Evolutionary conservation across 2,888 invertebrate genomes (phyloP).

Genomic region (Tinea pellionella): DNA sequence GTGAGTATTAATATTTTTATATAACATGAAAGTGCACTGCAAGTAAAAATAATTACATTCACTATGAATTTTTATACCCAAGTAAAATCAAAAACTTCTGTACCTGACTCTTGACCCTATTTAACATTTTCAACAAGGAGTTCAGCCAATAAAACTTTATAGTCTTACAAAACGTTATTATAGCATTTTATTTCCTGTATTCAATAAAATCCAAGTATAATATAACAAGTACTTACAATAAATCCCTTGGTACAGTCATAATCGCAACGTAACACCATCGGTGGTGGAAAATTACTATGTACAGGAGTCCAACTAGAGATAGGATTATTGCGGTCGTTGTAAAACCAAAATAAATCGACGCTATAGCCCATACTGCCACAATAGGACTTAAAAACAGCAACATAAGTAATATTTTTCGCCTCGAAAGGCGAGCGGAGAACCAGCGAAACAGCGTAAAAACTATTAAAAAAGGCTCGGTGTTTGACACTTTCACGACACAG

Average conservation of each 20-base stretch:
- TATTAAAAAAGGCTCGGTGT: slow-evolving; percentile 18
- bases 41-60: slow-evolving; percentile 28
- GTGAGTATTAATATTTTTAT: slow-evolving; percentile 74
- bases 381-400: slow-evolving; percentile 47
- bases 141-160: too few species aligned
- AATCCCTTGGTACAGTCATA: slow-evolving; percentile 79
- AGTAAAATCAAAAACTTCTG: background rate
- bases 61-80: background rate
- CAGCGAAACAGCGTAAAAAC: slow-evolving; percentile 19
- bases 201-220: too few species aligned
- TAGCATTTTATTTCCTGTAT: too few species aligned
- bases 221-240: slow-evolving; percentile 65
- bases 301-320: slow-evolving; percentile 70
- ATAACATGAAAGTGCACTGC: slow-evolving; percentile 78
- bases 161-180: too few species aligned
- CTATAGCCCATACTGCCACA: slow-evolving; percentile 48
- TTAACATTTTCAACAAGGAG: background rate
- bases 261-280: slow-evolving; percentile 84
- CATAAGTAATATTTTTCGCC: slow-evolving; percentile 57
- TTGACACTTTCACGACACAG: slow-evolving; percentile 16
- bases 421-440: slow-evolving; percentile 56
- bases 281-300: slow-evolving; percentile 75
- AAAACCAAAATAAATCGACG: slow-evolving; percentile 70
- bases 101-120: background rate
- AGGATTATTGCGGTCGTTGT: slow-evolving; percentile 72